Base-by-base conservation (phyloP, 2,797 vertebrate genomes). In the Bryconaethiops microstoma region DNA sequence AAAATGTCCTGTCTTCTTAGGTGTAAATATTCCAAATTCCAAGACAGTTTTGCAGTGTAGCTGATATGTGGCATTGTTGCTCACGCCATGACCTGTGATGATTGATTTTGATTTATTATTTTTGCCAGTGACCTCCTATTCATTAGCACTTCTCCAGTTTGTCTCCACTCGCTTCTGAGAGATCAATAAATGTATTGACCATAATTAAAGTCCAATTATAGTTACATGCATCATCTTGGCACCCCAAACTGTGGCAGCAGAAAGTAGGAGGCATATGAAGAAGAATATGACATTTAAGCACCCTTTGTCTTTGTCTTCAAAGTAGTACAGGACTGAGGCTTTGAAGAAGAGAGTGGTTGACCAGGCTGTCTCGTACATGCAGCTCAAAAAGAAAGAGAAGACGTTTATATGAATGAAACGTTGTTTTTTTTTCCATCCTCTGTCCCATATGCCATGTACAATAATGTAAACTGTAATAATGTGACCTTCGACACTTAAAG, bases 221-320 rank as follows among this genome's bases (percentile, higher is more conserved):
- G 81, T 70, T 81, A 81, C 71, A 77, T 62, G 64, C 67, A 78
- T 81, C 74, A 62, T 82, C 78, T 74, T 57, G 55, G 70, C 72
- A 74, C 81, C 21, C 13, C 60, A 50, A 19, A 40, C 40, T 17
- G 12, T 39, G 63, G 64, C n/a, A n/a, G 2, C 7, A 21, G 40
- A 64, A 45, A 42, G 29, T 39, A 14, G 67, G 71, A 39, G 55
- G 65, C 29, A 52, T 60, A 65, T 55, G 60, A 74, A 68, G 63
- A 67, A 63, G 16, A 65, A 65, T 75, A 65, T 68, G 42, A 76
- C 59, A 40, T 79, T 92, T 91, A 86, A 86, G 82, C 79, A 84
- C 86, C 89, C 86, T 90, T 92, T 87, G 85, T 82, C 59, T 91
- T 87, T 88, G 89, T 89, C 90, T 92, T 84, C 81, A 77, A 84